Base-by-base conservation (phyloP, 2,888 invertebrate species). In the Smittia aterrima region DNA sequence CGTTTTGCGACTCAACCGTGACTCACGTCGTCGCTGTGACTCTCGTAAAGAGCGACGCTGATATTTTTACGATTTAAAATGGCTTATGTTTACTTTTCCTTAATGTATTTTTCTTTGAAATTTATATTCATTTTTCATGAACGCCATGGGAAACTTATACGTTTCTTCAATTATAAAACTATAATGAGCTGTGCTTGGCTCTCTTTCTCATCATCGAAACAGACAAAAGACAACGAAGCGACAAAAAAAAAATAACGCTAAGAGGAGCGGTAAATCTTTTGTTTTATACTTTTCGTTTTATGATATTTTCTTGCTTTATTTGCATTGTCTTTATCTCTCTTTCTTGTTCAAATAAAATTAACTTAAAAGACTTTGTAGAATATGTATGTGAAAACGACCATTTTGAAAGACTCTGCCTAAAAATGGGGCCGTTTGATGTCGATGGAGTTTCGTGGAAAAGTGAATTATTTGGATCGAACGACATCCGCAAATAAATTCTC, bases 261-360 rank as follows among this genome's bases (percentile, higher is more conserved):
- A 72, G 62, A 72, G 40, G 72, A 72, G 72, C 72, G 72, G 72
- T 72, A 72, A 72, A 72, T 72, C 72, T 58, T 62, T 72, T 72
- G 54, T 72, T 58, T 66, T 66, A 22, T 18, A 40, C 20, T 66
- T 40, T 24, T 66, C 40, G 18, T 72, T 72, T 72, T 70, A 70
- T 53, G 47, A 53, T 70, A 67, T 71, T 71, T 71, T 71, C 11
- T 71, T 72, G 72, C 38, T 72, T 72, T 72, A 72, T 72, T 72
- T 72, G 72, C 72, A 40, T 72, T 72, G 62, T 72, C 58, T 72
- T 72, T 72, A 72, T 72, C 58, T 58, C 38, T 72, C 24, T 24
- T 20, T 25, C 54, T 32, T 71, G 54, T 71, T 71, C 41, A 54
- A 71, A 71, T 71, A 71, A n/a, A 54, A 58, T 58, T 58, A 58